Percentiles rank a stretch among this genome's conserved stretches.
These are phyloP conservation scores for Gadus macrocephalus DNA, from an alignment of 2,113 vertebrate species.

Conservation along the genomic window DNA sequence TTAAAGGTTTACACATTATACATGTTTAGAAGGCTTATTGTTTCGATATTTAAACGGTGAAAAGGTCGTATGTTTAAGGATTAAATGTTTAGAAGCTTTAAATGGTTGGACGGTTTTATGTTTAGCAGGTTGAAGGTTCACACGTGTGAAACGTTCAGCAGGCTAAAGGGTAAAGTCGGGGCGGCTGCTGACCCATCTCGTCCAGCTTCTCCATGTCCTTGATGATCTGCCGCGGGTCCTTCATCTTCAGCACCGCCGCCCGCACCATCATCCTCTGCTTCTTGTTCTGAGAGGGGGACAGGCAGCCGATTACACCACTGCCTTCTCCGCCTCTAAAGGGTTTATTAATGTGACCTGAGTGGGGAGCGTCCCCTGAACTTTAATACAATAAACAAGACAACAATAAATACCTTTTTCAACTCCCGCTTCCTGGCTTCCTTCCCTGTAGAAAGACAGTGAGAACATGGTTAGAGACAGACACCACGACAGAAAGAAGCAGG, in stretches of 20 bases:
- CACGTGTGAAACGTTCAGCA: too few species aligned
- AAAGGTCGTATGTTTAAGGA: too few species aligned
- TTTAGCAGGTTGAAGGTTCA: too few species aligned
- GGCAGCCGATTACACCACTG: too few species aligned
- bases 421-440: slow-evolving; percentile 98
- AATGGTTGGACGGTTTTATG: too few species aligned
- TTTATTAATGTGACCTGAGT: too few species aligned
- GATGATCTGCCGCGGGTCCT: slow-evolving; percentile 98
- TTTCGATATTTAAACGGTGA: too few species aligned
- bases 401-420: slow-evolving; percentile 88
- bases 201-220: slow-evolving; percentile 98
- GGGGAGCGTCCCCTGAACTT: too few species aligned
- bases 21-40: too few species aligned
- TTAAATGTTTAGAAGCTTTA: too few species aligned
- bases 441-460: slow-evolving; percentile 66
- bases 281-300: slow-evolving; percentile 81
- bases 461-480: neutral
- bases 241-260: slow-evolving; percentile 98
- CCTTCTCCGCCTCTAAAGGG: neutral
- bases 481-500: neutral
- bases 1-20: too few species aligned
- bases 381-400: neutral
- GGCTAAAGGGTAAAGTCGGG: too few species aligned
- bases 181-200: slow-evolving; percentile 86
- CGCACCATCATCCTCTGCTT: slow-evolving; percentile 99